Base-by-base conservation (phyloP, 1,140 invertebrate genomes). In the Phymorhynchus buccinoides region DNA sequence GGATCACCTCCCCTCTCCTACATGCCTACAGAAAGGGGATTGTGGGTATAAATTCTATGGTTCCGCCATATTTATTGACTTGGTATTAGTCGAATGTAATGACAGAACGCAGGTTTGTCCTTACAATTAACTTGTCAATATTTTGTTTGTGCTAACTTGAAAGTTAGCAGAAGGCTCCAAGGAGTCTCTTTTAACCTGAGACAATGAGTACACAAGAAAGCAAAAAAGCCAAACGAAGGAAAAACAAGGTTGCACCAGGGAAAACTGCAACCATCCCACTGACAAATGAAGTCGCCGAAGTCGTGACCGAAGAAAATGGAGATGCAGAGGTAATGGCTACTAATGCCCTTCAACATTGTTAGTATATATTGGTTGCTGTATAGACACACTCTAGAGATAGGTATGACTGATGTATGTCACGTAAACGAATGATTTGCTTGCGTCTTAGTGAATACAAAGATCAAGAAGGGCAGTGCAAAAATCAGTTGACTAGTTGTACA, bases 171-270 rank as follows among this genome's bases (percentile, higher is more conserved):
- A 37, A 71, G 62, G 12, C 62, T 42, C 66, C 18, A 27, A 66
- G 81, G 62, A 83, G 66, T 83, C 81, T 41, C 9, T 41, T 39
- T 68, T 48, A 27, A 79, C 62, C 68, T 22, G 35, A n/a, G 35
- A 87, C 66, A 32, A 90, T 90, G 89, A 90, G 87, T 87, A 85
- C 85, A 71, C 81, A 83, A 73, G 89, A 90, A 75, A 84, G 71
- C 56, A 88, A 88, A 83, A 89, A 90, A 79, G 80, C 87, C 16
- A 90, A 90, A 80, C 81, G 87, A 78, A 84, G 88, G 84, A 88
- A 88, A 84, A 88, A 83, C 78, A 88, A 87, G 86, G 84, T 86
- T 37, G 44, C 73, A 30, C 80, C 84, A 87, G 86, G 85, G 83
- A 88, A 86, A 83, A 78, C 41, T 81, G 84, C 85, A 30, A 86